Conservation (phyloP, 2,797 vertebrate species). For the Coccyzus lansbergi region DNA sequence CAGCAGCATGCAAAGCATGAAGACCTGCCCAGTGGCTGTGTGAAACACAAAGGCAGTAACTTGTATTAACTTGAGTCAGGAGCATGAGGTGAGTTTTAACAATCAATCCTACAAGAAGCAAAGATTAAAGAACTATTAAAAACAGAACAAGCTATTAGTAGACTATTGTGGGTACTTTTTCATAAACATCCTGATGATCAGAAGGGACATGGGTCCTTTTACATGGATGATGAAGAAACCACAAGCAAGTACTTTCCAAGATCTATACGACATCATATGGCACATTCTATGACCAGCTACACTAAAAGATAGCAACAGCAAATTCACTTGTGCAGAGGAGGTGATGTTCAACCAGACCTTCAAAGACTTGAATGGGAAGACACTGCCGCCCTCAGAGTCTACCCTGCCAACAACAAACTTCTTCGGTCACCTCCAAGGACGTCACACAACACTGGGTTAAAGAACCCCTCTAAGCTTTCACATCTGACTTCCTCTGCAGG, state of each 20-base stretch:
- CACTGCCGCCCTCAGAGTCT: background rate
- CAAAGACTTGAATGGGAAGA: background rate
- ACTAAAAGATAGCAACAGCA: background rate
- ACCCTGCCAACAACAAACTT: background rate
- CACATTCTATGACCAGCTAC: background rate
- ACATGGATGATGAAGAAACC: background rate
- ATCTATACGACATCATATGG: background rate
- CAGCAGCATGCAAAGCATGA: background rate
- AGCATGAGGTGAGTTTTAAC: background rate
- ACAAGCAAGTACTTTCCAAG: background rate
- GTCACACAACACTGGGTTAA: background rate
- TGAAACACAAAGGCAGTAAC: background rate
- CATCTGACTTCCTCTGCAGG: background rate
- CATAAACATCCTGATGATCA: background rate
- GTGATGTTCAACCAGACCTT: background rate
- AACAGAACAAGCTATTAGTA: background rate
- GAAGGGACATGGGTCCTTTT: background rate
- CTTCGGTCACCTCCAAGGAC: background rate
- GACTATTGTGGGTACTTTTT: background rate
- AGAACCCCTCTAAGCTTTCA: background rate
- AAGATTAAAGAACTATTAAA: constrained; percentile 8
- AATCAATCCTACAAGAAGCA: constrained; percentile 17
- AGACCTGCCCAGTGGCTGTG: background rate
- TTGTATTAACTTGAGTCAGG: background rate
- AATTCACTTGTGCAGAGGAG: background rate